Percentiles rank a stretch among this genome's conserved stretches.
Evolutionary conservation across 2,797 vertebrate genomes (phyloP).

Genomic region (Etheostoma perlongum): DNA sequence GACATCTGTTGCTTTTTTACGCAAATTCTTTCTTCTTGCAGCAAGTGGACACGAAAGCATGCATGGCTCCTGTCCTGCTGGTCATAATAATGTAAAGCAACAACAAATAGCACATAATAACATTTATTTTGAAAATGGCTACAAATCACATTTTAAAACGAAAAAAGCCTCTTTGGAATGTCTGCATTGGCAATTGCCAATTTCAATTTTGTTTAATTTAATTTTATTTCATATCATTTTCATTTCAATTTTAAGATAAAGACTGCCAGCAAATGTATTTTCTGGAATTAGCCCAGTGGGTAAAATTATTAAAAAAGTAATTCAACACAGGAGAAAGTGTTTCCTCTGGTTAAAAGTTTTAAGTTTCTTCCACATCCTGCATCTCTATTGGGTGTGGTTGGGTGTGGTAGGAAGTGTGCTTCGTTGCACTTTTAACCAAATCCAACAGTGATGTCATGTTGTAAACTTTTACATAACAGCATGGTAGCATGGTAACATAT

Average conservation of each 20-base stretch:
- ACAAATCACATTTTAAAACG: not conserved
- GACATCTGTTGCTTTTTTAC: not conserved
- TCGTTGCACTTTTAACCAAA: not conserved
- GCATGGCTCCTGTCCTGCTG: no score
- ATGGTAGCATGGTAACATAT: not conserved
- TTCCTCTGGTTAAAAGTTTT: not conserved
- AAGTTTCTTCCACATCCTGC: not conserved
- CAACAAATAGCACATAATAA: not conserved
- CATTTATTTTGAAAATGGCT: not conserved
- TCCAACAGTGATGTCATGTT: not conserved
- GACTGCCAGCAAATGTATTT: not conserved
- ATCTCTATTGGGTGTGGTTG: not conserved
- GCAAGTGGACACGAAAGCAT: no score
- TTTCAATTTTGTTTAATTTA: not conserved
- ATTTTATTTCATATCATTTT: no score
- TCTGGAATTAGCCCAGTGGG: no score
- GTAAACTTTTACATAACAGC: not conserved
- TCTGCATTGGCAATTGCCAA: not conserved
- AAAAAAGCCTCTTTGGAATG: not conserved
- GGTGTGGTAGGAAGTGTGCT: not conserved
- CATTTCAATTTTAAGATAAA: no score
- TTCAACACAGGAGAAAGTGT: not conserved
- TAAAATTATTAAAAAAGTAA: not conserved
- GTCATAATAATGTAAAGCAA: not conserved
- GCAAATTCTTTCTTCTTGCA: not conserved